Evolutionary conservation across 2,888 invertebrate species (phyloP).

Genomic region (Melinaea menophilus): DNA sequence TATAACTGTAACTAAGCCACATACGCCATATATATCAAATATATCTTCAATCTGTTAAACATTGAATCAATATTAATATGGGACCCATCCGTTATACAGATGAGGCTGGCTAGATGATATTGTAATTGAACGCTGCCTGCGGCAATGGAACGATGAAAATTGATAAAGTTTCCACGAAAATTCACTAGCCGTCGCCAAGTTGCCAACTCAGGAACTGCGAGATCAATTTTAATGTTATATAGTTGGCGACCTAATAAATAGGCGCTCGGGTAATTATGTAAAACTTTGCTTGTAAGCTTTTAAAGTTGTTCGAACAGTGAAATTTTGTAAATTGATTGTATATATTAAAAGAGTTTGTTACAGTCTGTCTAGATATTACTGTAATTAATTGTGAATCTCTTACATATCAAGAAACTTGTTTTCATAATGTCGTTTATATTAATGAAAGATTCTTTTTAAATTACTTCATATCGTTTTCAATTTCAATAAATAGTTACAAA

Average conservation of each 20-base stretch:
- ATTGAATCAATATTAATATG: constrained; percentile 4
- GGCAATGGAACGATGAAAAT: constrained; percentile 41
- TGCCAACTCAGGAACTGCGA: constrained; percentile 35
- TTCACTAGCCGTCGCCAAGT: constrained; percentile 42
- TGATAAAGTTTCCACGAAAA: constrained; percentile 51
- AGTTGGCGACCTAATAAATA: constrained; percentile 21
- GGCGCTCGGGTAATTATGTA: constrained; percentile 19
- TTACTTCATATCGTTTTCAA: no score
- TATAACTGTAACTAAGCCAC: background rate
- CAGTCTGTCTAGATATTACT: background rate
- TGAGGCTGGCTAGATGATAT: constrained; percentile 33
- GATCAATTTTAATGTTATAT: constrained; percentile 40
- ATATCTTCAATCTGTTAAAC: constrained; percentile 6
- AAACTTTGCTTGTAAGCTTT: constrained; percentile 16
- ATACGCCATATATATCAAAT: background rate
- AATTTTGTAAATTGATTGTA: background rate
- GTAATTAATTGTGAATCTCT: no score
- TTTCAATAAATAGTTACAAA: no score
- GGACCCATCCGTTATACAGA: constrained; percentile 25
- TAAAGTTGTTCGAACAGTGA: constrained; percentile 45
- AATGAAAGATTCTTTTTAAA: no score
- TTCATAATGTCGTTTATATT: no score
- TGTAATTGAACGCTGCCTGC: constrained; percentile 38
- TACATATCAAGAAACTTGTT: no score
- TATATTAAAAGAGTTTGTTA: background rate